Conservation (phyloP, 2,888 invertebrate species). For the Odontocolon sp. region DNA sequence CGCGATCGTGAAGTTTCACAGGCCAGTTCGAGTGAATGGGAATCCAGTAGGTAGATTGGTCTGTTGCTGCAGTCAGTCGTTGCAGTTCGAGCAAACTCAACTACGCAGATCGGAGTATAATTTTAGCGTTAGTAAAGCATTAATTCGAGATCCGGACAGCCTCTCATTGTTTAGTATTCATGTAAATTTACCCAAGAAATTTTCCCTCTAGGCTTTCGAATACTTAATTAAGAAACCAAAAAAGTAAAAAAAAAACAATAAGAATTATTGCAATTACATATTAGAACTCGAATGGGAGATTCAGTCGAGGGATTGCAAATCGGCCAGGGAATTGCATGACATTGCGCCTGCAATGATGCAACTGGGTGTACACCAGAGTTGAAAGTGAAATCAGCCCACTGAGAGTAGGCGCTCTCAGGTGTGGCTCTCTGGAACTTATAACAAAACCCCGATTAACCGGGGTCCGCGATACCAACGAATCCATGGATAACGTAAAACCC, state of each 20-base stretch:
- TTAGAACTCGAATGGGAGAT: neutral
- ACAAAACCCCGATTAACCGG: too few relatives aligned
- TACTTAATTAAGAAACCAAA: neutral
- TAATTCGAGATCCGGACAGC: constrained; percentile 6
- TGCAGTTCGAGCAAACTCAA: constrained; percentile 28
- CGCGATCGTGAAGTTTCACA: constrained; percentile 50
- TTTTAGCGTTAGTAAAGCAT: constrained; percentile 25
- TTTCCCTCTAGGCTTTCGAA: neutral
- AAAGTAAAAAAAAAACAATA: neutral
- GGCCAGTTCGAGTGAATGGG: constrained; percentile 42
- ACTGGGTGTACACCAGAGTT: constrained; percentile 38
- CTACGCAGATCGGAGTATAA: constrained; percentile 44
- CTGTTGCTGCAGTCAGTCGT: neutral
- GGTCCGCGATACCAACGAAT: too few relatives aligned
- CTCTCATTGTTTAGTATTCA: neutral
- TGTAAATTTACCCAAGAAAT: constrained; percentile 15
- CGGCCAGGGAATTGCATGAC: neutral
- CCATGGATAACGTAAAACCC: too few relatives aligned
- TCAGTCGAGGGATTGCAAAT: neutral
- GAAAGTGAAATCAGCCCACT: constrained; percentile 24
- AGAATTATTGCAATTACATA: neutral
- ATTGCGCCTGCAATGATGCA: constrained; percentile 49
- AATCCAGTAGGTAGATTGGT: constrained; percentile 39
- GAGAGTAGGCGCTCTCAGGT: neutral
- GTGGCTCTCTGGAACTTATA: too few relatives aligned